A percentile compares a stretch with the other conserved stretches of the same genome.
Conservation (phyloP, 2,113 vertebrate genomes). For the Fregetta grallaria region DNA sequence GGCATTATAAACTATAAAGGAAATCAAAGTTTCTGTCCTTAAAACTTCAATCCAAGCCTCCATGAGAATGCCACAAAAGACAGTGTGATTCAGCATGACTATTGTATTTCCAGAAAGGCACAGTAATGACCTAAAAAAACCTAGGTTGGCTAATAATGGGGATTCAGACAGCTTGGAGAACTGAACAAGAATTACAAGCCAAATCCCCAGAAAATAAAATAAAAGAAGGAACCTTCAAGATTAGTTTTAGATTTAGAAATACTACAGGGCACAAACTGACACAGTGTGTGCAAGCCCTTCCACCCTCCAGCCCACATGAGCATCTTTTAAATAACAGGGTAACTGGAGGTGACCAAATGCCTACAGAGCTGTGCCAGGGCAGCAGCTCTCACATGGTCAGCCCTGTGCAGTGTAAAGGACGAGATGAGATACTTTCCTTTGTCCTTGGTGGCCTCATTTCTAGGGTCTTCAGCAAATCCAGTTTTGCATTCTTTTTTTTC, state of each 20-base stretch:
- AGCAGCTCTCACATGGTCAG: not conserved
- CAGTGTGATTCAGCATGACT: not conserved
- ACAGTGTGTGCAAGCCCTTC: not conserved
- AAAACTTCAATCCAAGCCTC: not conserved
- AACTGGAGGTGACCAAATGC: not conserved
- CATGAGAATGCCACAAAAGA: not conserved
- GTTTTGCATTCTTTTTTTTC: not conserved
- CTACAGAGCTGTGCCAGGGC: not conserved
- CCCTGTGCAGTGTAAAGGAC: not conserved
- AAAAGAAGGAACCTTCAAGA: not conserved
- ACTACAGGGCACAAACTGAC: not conserved
- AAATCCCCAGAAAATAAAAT: not conserved
- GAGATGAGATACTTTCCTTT: not conserved
- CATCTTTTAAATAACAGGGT: not conserved
- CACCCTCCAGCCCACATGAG: not conserved
- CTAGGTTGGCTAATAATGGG: not conserved
- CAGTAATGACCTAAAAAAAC: not conserved
- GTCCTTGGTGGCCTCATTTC: not conserved
- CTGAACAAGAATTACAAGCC: not conserved
- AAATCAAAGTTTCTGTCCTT: not conserved
- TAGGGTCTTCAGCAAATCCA: not conserved
- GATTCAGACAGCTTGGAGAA: not conserved
- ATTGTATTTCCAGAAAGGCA: not conserved
- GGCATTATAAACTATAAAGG: not conserved
- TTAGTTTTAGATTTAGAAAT: not conserved